Conservation (phyloP, 2,888 invertebrate species). For the Drosophila engyochracea region DNA sequence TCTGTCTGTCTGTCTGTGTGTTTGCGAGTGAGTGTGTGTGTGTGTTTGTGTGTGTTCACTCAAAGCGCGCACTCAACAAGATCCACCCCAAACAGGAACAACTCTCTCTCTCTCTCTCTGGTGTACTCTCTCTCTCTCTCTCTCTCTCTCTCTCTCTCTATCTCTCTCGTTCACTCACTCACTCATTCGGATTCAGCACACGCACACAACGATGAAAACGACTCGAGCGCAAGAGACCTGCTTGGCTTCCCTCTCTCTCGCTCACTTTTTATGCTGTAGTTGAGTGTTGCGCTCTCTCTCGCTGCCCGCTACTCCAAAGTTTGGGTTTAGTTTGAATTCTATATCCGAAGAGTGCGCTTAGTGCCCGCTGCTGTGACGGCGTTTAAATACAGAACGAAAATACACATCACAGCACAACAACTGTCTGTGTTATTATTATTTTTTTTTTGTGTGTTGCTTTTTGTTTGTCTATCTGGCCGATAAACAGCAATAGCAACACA, state of each 20-base stretch:
- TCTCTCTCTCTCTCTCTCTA: neutral
- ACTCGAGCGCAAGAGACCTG: slow-evolving; percentile 34
- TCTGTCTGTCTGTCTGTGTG: slow-evolving; percentile 3
- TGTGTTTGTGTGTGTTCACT: slow-evolving; percentile 37
- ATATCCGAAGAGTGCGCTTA: slow-evolving; percentile 83
- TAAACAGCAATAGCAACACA: slow-evolving; percentile 15
- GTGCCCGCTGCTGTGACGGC: slow-evolving; percentile 81
- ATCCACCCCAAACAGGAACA: slow-evolving; percentile 56
- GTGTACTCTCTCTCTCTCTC: slow-evolving; percentile 1
- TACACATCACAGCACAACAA: slow-evolving; percentile 20
- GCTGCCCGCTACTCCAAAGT: slow-evolving; percentile 32
- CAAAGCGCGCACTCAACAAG: slow-evolving; percentile 54
- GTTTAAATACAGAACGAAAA: slow-evolving; percentile 54
- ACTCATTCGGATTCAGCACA: slow-evolving; percentile 10
- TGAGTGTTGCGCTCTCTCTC: slow-evolving; percentile 28
- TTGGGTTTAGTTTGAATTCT: slow-evolving; percentile 78
- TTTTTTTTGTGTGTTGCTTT: slow-evolving; percentile 8
- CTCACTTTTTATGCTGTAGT: slow-evolving; percentile 9
- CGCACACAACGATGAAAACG: slow-evolving; percentile 20
- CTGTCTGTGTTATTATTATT: slow-evolving; percentile 26
- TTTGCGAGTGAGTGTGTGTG: neutral
- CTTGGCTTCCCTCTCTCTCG: slow-evolving; percentile 17
- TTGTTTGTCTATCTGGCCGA: slow-evolving; percentile 22
- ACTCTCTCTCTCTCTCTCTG: slow-evolving; percentile 17
- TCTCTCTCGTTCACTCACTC: neutral